A percentile compares a stretch with the other conserved stretches of the same genome.
phyloP scores from a whole-genome alignment of 2,797 vertebrate genomes.

The Fistularia tabacaria region DNA sequence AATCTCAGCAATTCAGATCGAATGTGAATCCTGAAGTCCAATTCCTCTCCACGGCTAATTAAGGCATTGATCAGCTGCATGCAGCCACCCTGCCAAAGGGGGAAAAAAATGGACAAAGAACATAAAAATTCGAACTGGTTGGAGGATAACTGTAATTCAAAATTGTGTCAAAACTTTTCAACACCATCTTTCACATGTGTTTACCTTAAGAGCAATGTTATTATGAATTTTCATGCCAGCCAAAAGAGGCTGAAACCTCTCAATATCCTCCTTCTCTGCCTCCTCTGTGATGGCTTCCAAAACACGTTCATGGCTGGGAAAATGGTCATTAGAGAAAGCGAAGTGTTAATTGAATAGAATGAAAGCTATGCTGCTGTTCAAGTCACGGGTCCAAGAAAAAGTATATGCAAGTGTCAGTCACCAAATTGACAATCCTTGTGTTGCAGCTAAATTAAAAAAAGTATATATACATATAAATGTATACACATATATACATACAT shows the following conservation, averaged over 20 bases:
- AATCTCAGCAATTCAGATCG: conserved; percentile 87
- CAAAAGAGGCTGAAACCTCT: conserved; percentile 88
- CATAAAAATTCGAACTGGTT: conserved; percentile 1
- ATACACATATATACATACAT: too few species aligned
- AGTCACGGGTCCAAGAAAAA: too few species aligned
- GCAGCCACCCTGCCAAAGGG: conserved; percentile 71
- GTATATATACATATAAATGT: too few species aligned
- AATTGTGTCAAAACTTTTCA: background rate
- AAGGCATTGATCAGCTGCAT: conserved; percentile 91
- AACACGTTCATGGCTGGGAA: conserved; percentile 85
- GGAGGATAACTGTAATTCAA: background rate
- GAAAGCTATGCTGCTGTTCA: too few species aligned
- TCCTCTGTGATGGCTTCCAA: conserved; percentile 86
- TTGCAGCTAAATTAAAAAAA: too few species aligned
- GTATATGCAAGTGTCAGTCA: too few species aligned
- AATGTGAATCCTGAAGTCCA: conserved; percentile 92
- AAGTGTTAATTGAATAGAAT: too few species aligned
- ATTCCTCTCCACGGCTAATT: conserved; percentile 86
- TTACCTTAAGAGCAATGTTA: conserved; percentile 81
- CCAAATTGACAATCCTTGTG: too few species aligned
- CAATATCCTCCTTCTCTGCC: conserved; percentile 82
- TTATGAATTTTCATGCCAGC: conserved; percentile 76
- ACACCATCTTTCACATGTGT: background rate
- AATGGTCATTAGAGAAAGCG: too few species aligned
- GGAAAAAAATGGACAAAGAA: background rate